phyloP scores from a whole-genome alignment of 2,797 vertebrate species.

The Choloepus didactylus region DNA sequence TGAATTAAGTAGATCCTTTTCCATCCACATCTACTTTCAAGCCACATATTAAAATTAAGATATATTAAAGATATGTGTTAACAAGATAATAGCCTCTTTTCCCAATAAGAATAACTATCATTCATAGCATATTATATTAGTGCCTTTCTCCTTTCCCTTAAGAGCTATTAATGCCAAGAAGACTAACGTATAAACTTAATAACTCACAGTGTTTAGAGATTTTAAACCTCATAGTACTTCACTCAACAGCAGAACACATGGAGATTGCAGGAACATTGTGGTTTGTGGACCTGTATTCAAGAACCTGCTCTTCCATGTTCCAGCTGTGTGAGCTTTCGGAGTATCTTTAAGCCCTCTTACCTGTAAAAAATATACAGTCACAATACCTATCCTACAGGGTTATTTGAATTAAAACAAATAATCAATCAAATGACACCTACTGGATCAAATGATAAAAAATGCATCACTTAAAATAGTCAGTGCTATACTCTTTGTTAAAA shows the following conservation, averaged over 20 bases:
- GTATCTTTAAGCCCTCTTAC: not conserved
- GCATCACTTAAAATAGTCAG: not conserved
- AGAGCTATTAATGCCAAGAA: not conserved
- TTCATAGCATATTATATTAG: not conserved
- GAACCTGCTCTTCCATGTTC: not conserved
- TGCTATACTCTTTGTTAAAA: not conserved
- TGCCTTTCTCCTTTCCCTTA: not conserved
- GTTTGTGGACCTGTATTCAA: not conserved
- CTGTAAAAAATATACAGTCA: not conserved
- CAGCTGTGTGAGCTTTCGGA: not conserved
- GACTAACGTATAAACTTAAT: not conserved
- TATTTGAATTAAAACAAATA: constrained; percentile 1
- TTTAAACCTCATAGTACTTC: not conserved
- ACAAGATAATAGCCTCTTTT: not conserved
- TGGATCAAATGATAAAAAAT: not conserved
- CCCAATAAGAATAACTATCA: not conserved
- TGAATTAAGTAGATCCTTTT: not conserved
- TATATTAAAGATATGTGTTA: not conserved
- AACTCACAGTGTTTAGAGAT: not conserved
- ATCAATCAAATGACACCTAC: not conserved
- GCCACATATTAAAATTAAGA: not conserved
- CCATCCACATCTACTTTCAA: not conserved
- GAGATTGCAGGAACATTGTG: not conserved
- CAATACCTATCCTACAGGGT: not conserved
- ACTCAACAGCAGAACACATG: not conserved